Base-by-base conservation (phyloP, 2,888 invertebrate genomes). In the Chymomyza procnemis region DNA sequence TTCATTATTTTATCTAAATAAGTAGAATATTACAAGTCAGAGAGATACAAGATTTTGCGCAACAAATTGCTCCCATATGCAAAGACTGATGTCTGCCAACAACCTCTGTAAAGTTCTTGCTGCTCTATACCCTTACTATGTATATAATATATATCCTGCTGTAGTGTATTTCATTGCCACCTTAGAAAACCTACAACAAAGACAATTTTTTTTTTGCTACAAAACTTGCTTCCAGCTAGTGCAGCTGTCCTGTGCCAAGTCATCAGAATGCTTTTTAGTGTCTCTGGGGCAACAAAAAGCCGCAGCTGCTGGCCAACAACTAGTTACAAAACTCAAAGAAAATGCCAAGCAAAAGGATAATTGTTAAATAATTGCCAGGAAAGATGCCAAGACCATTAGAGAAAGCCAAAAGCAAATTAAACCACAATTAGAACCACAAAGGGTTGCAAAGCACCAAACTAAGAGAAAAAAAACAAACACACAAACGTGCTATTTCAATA, bases 331-430 rank as follows among this genome's bases (percentile, higher is more conserved):
- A 54, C 8, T 54, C 54, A 54, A 54, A 54, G 54, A 18, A 54
- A 54, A 54, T 54, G 54, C 19, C 54, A 21, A 54, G 21, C 54
- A 22, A 21, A 21, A 61, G 34, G 50, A 61, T 61, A 61, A 61
- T 61, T 61, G 61, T 48, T 16, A 61, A 61, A 61, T 61, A 61
- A 61, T 61, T 61, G 61, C 61, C 61, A 22, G 8, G 50, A 50
- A 52, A 52, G 12, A 30, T 48, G 14, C 30, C 47, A 61, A 30
- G 48, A 50, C 61, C 50, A 61, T 50, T 56, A 56, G 21, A 54
- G 54, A 54, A 56, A 30, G 61, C 30, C 30, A 61, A 61, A 56
- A 26, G 8, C 14, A 56, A 61, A 50, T 52, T 34, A 61, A 46
- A 52, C 50, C 50, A 47, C 30, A 61, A 61, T 61, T 50, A 61